phyloP scores from a whole-genome alignment of 2,888 invertebrate species.

The Torymus tubicola region DNA sequence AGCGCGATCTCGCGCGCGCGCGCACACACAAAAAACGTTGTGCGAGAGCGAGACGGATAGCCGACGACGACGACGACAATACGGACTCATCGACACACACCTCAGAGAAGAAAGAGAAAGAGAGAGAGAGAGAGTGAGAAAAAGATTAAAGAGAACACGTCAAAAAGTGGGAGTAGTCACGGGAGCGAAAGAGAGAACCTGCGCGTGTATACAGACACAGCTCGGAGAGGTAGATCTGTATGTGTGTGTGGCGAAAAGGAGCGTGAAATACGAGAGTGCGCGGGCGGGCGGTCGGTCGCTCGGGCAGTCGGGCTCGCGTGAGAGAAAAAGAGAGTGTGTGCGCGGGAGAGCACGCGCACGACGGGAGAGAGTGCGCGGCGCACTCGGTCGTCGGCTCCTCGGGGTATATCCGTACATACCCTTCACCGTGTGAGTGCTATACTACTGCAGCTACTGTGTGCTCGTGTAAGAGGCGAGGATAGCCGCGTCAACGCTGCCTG shows the following conservation, averaged over 20 bases:
- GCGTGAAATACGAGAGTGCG: slow-evolving; percentile 49
- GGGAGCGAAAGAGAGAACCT: slow-evolving; percentile 30
- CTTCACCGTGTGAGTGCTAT: too few relatives aligned
- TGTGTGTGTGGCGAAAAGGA: slow-evolving; percentile 23
- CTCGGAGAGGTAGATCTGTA: too few relatives aligned
- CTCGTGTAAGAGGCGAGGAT: too few relatives aligned
- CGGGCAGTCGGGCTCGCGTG: slow-evolving; percentile 9
- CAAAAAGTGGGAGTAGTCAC: slow-evolving; percentile 57
- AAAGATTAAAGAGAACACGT: slow-evolving; percentile 54
- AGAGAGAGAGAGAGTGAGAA: slow-evolving; percentile 15
- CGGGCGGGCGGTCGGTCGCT: background rate
- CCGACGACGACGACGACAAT: background rate
- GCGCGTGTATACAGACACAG: too few relatives aligned
- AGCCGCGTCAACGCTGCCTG: background rate
- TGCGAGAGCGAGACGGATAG: background rate
- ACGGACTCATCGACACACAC: background rate
- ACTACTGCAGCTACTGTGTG: too few relatives aligned
- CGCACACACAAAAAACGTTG: too few relatives aligned
- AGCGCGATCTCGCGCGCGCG: too few relatives aligned
- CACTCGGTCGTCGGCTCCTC: too few relatives aligned
- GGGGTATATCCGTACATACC: too few relatives aligned
- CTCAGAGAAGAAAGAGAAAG: slow-evolving; percentile 4
- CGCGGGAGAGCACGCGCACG: too few relatives aligned
- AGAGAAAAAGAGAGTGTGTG: slow-evolving; percentile 10
- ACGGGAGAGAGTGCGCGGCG: too few relatives aligned